Evolutionary conservation across 1,140 invertebrate species (phyloP), one percentile per base, ranked within the genome.

Genomic region (Diabrotica virgifera): DNA sequence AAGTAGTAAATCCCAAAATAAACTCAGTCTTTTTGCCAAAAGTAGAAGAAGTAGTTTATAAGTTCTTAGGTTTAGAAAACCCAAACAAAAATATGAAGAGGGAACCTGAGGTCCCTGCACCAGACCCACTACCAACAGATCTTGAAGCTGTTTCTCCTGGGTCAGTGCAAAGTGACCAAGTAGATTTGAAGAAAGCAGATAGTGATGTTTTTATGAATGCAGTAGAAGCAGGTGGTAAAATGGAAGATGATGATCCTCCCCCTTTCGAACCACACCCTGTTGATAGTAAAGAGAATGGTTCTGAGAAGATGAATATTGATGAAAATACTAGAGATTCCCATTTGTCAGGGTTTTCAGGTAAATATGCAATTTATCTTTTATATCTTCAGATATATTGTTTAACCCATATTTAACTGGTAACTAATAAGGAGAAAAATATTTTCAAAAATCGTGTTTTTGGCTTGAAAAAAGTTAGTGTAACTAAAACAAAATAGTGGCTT

Each of bases 1-100:
- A 97, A 84, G 93, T 96, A 0, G 93, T 97, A 0, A 95, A 96
- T 80, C 93, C 94, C 5, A 96, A 96, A 83, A 90, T 96, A 6
- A 87, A 89, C 67, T 86, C 88, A 7, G 85, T 94, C 4, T 95
- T 97, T 76, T 88, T 93, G 74, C 91, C 94, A 6, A 89, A 93
- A 83, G 93, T 97, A 55, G 93, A 95, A 79, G 91, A 95, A 74
- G 87, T 94, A 9, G 90, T 96, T 0, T 96, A 94, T 76, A 89
- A 91, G 74, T 92, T 89, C 77, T 79, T 96, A n/a, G 92, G 93
- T 24, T 86, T 96, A 55, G 85, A 90, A 66, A 85, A 83, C 68
- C 87, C 72, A 40, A 60, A 35, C 40, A 14, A 70, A n/a, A 71
- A 78, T 4, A 70, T 81, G 81, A 63, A 80, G 79, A 64, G 62